Conservation (phyloP, 2,113 vertebrate genomes). For the Eulemur macaco region DNA sequence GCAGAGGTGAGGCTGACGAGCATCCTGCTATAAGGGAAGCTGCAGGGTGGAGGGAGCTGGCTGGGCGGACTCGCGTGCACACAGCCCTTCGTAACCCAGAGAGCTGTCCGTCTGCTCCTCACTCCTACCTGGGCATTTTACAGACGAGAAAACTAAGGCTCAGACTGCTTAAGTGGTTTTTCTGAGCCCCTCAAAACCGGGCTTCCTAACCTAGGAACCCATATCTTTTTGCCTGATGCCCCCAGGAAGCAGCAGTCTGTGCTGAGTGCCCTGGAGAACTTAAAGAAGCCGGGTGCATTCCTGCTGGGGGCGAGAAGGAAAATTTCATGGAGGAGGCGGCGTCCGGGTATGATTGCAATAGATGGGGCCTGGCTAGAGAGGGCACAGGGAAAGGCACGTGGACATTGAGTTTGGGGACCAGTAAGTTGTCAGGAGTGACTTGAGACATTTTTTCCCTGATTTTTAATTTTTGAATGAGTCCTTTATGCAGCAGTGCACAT, state of each 20-base stretch:
- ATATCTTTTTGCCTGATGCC: fast-evolving
- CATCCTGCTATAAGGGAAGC: fast-evolving
- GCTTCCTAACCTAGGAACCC: fast-evolving
- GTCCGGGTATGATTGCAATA: fast-evolving
- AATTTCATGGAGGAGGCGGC: background rate
- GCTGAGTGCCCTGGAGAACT: fast-evolving
- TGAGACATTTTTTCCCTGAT: background rate
- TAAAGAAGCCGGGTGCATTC: background rate
- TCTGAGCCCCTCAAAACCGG: background rate
- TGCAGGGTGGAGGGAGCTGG: fast-evolving
- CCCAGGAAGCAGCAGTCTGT: background rate
- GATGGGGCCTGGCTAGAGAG: background rate
- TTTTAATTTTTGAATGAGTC: background rate
- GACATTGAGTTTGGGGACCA: fast-evolving
- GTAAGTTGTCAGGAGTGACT: background rate
- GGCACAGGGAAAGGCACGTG: background rate
- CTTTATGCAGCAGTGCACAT: background rate
- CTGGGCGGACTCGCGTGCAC: fast-evolving
- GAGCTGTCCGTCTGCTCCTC: fast-evolving
- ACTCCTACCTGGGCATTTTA: fast-evolving
- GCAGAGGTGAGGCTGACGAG: background rate
- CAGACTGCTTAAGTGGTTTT: background rate
- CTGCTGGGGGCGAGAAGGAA: background rate
- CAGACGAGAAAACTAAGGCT: background rate
- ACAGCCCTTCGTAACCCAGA: background rate